phyloP scores from a whole-genome alignment of 2,888 invertebrate genomes.

The Luperina nickerlii region DNA sequence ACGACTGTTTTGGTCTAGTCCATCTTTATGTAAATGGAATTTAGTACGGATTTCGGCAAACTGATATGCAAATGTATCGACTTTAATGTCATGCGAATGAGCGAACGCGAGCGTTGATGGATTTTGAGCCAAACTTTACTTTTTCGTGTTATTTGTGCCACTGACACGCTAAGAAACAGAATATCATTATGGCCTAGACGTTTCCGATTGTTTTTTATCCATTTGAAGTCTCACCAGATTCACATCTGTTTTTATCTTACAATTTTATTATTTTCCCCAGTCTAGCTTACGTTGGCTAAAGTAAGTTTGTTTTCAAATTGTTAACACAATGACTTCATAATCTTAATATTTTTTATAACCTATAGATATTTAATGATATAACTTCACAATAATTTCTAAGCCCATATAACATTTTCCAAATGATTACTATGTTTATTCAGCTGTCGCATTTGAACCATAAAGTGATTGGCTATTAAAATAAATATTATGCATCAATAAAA shows the following conservation, averaged over 20 bases:
- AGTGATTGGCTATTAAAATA: constrained; percentile 54
- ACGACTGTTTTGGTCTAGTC: constrained; percentile 33
- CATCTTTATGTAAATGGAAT: neutral
- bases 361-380: constrained; percentile 3
- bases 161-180: neutral
- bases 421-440: constrained; percentile 54
- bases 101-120: neutral
- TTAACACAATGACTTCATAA: neutral
- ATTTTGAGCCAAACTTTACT: neutral
- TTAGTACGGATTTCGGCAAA: neutral
- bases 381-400: constrained; percentile 25
- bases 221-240: neutral
- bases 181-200: neutral
- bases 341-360: neutral
- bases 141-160: neutral
- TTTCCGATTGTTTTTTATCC: neutral
- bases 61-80: neutral
- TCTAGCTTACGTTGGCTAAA: neutral
- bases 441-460: constrained; percentile 54
- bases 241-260: neutral
- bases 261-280: neutral
- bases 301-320: too few species aligned
- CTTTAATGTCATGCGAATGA: neutral
- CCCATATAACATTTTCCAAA: constrained; percentile 36
- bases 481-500: constrained; percentile 54